These are phyloP conservation scores for Leguminivora glycinivorella DNA, from an alignment of 1,140 invertebrate species.

Conservation along the genomic window DNA sequence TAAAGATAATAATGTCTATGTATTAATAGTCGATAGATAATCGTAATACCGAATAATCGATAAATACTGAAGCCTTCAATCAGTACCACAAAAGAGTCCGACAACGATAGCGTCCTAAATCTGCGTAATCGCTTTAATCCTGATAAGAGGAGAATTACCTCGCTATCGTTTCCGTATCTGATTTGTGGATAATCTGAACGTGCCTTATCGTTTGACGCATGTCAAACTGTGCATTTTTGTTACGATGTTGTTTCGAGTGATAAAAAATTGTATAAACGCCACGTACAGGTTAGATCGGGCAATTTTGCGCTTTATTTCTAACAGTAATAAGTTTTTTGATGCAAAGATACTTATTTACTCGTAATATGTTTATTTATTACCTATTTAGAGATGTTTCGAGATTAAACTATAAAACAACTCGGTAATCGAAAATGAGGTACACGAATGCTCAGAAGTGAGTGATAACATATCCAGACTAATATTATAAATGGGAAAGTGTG, in stretches of 20 bases:
- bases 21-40: slow-evolving; percentile 19
- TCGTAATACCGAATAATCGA: slow-evolving; percentile 18
- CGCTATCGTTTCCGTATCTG: slow-evolving; percentile 43
- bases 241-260: slow-evolving; percentile 4
- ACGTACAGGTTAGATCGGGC: neutral
- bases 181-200: slow-evolving; percentile 47
- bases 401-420: no score
- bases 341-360: neutral
- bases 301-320: neutral
- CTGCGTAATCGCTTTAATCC: slow-evolving; percentile 67
- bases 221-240: slow-evolving; percentile 3
- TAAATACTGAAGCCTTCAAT: slow-evolving; percentile 17
- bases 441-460: neutral
- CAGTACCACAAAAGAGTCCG: slow-evolving; percentile 41
- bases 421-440: no score
- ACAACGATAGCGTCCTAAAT: slow-evolving; percentile 54
- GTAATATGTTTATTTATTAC: no score
- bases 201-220: slow-evolving; percentile 41
- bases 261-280: neutral
- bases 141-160: slow-evolving; percentile 46
- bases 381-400: neutral
- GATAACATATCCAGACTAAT: no score
- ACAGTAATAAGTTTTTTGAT: neutral
- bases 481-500: no score
- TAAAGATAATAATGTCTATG: slow-evolving; percentile 29